Percentiles rank a stretch among this genome's conserved stretches.
Evolutionary conservation across 1,140 invertebrate genomes (phyloP).

Genomic region (Drosophila fuyamai): DNA sequence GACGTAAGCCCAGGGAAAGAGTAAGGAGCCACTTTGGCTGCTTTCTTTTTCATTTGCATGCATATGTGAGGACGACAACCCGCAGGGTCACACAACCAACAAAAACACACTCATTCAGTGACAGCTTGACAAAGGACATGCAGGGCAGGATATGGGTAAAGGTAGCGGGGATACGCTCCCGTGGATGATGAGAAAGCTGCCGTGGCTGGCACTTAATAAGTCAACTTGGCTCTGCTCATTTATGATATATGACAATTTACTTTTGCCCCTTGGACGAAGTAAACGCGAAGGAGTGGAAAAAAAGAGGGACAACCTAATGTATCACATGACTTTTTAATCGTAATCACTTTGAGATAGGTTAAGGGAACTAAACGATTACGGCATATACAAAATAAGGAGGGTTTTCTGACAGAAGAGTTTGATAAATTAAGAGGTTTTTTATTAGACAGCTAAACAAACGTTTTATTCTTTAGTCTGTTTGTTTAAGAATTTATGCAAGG

Average conservation of each 20-base stretch:
- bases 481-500: no score
- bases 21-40: conserved; percentile 44
- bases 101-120: conserved; percentile 25
- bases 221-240: conserved; percentile 47
- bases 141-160: background rate
- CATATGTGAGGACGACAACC: conserved; percentile 37
- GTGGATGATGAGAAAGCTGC: conserved; percentile 40
- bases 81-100: conserved; percentile 39
- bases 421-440: background rate
- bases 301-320: conserved; percentile 5
- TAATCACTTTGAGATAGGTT: conserved; percentile 10
- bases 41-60: conserved; percentile 58
- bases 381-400: no score
- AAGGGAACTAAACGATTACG: background rate
- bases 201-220: conserved; percentile 64
- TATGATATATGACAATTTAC: conserved; percentile 55
- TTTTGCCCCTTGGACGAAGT: conserved; percentile 21
- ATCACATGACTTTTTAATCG: conserved; percentile 24
- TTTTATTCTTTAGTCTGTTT: no score
- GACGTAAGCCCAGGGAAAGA: conserved; percentile 4
- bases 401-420: background rate
- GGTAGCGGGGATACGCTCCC: background rate
- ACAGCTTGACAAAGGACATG: conserved; percentile 59
- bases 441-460: no score
- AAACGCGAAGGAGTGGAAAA: background rate